Conservation (phyloP, 2,888 invertebrate genomes). For the Noctua comes region DNA sequence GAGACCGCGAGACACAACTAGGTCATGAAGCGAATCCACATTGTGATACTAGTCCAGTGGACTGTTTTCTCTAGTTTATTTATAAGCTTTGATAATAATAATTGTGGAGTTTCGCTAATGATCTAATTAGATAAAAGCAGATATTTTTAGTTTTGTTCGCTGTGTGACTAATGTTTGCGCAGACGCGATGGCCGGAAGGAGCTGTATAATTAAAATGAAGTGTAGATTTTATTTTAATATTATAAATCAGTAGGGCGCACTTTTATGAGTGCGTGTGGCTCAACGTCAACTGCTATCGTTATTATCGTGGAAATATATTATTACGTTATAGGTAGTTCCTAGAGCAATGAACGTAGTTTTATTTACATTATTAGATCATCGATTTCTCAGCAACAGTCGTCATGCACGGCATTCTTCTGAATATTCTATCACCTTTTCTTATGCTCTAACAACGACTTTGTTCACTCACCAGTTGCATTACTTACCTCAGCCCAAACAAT, state of each 20-base stretch:
- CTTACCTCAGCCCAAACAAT: neutral
- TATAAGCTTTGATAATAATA: slow-evolving; percentile 29
- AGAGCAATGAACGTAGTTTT: neutral
- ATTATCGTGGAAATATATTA: neutral
- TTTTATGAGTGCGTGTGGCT: neutral
- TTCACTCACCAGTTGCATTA: neutral
- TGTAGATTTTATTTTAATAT: neutral
- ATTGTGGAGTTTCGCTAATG: slow-evolving; percentile 36
- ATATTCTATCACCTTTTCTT: slow-evolving; percentile 30
- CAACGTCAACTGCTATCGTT: neutral
- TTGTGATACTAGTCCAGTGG: slow-evolving; percentile 14
- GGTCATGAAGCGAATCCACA: slow-evolving; percentile 48
- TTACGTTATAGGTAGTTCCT: neutral
- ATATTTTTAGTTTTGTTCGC: slow-evolving; percentile 42
- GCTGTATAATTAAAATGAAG: slow-evolving; percentile 12
- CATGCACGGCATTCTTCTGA: slow-evolving; percentile 16
- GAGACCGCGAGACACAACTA: slow-evolving; percentile 41
- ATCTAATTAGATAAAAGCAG: slow-evolving; percentile 55
- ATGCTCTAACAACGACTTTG: neutral
- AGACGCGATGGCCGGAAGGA: slow-evolving; percentile 5
- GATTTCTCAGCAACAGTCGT: slow-evolving; percentile 24
- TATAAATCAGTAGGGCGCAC: neutral
- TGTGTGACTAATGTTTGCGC: slow-evolving; percentile 40
- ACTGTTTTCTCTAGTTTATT: slow-evolving; percentile 15
- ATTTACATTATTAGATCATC: neutral